Percentiles rank a stretch among this genome's conserved stretches.
Conservation (phyloP, 2,888 invertebrate genomes). For the Priocnemis perturbator region DNA sequence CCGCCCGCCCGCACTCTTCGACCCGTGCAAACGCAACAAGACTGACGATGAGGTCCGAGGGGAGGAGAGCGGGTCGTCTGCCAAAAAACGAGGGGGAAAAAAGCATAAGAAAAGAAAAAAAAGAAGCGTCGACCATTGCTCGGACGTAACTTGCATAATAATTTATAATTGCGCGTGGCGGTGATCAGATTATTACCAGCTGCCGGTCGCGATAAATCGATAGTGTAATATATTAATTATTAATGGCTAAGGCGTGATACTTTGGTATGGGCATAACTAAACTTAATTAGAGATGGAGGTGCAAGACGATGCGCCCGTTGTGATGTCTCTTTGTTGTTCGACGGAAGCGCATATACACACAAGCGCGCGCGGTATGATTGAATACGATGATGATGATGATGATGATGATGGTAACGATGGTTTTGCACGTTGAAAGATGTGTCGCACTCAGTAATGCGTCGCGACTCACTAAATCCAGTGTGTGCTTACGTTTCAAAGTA, state of each 20-base stretch:
- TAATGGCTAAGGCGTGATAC: conserved; percentile 62
- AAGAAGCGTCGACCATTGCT: conserved; percentile 24
- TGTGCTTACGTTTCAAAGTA: conserved; percentile 1
- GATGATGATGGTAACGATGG: not conserved
- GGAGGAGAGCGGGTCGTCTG: conserved; percentile 36
- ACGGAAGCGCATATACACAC: not conserved
- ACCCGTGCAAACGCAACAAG: conserved; percentile 63
- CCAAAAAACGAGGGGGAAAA: conserved; percentile 8
- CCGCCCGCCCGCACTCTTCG: conserved; percentile 38
- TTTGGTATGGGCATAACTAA: conserved; percentile 64
- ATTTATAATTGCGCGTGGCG: conserved; percentile 36
- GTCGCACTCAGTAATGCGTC: too few relatives aligned
- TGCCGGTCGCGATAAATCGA: conserved; percentile 35
- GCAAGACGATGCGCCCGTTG: not conserved
- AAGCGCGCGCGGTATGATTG: not conserved
- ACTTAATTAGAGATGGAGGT: conserved; percentile 56
- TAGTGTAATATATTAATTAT: conserved; percentile 53
- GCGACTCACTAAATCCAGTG: not conserved
- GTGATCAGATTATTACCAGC: conserved; percentile 25
- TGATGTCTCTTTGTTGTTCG: too few relatives aligned
- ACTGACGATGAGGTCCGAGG: conserved; percentile 57
- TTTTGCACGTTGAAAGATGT: too few relatives aligned
- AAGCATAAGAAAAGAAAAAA: not conserved
- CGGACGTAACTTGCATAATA: conserved; percentile 39
- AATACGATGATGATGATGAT: too few relatives aligned